These are phyloP conservation scores for Physella acuta DNA, from an alignment of 1,140 invertebrate genomes.

Conservation along the genomic window DNA sequence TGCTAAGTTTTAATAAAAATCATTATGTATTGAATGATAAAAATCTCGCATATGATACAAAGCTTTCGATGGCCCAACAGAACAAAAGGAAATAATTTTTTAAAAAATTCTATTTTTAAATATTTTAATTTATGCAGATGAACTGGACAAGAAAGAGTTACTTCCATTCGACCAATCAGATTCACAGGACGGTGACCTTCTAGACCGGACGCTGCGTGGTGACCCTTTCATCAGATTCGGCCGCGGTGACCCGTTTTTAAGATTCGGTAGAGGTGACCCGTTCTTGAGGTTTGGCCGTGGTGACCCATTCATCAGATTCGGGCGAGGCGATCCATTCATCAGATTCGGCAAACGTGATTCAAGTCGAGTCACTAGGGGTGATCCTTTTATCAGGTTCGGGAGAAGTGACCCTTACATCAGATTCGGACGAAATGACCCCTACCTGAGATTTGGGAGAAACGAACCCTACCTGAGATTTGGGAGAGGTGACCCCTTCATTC, in stretches of 20 bases:
- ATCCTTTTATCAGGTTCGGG: conserved; percentile 48
- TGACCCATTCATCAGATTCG: conserved; percentile 38
- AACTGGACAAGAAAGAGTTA: too few species aligned
- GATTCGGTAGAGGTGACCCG: conserved; percentile 36
- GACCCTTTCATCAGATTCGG: conserved; percentile 13
- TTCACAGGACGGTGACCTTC: too few species aligned
- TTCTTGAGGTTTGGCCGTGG: conserved; percentile 22
- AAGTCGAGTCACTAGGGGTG: too few species aligned
- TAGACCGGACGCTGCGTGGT: conserved; percentile 35
- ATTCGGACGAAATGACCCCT: conserved; percentile 11
- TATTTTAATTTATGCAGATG: too few species aligned
- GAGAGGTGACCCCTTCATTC: conserved; percentile 28
- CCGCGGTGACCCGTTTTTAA: conserved; percentile 42
- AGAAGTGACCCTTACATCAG: conserved; percentile 17
- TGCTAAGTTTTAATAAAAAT: too few species aligned
- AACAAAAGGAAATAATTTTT: too few species aligned
- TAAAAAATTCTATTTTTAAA: too few species aligned
- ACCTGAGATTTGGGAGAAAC: conserved; percentile 25
- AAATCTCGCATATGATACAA: too few species aligned
- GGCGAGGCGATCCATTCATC: conserved; percentile 38
- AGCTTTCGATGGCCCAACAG: too few species aligned
- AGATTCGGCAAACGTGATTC: conserved; percentile 40
- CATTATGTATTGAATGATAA: too few species aligned
- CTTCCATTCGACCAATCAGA: too few species aligned
- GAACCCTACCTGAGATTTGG: conserved; percentile 15